Evolutionary conservation across 2,888 invertebrate genomes (phyloP).

Genomic region (Cephus nigrinus): DNA sequence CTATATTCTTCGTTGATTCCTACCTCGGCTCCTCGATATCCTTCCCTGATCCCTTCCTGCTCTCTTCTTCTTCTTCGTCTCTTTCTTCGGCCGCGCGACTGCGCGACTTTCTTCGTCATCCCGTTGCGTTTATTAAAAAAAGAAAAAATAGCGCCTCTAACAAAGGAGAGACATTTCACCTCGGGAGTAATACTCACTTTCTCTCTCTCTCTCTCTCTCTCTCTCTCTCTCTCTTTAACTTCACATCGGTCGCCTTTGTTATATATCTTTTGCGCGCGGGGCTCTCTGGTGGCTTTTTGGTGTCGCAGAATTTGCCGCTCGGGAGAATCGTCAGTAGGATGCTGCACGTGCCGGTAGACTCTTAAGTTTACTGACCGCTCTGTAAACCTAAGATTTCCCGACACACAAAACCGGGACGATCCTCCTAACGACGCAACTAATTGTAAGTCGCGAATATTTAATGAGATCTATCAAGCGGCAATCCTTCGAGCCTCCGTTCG

Average conservation of each 20-base stretch:
- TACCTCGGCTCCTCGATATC: neutral
- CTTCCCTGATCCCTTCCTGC: neutral
- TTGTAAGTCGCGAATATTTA: no score
- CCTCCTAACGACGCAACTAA: neutral
- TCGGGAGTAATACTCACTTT: no score
- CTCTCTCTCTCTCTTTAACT: no score
- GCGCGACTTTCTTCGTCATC: conserved; percentile 18
- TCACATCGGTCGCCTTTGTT: no score
- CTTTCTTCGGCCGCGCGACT: neutral
- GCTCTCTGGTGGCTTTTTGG: neutral
- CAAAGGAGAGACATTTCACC: no score
- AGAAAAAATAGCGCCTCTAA: no score
- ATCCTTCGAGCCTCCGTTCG: no score
- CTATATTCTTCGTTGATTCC: conserved; percentile 10
- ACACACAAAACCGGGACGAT: conserved; percentile 2
- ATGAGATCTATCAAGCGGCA: no score
- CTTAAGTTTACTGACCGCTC: conserved; percentile 59
- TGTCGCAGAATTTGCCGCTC: neutral
- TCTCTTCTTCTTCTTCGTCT: neutral
- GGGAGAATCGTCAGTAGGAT: neutral
- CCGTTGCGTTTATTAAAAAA: conserved; percentile 14
- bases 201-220: no score
- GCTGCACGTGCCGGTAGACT: conserved; percentile 38
- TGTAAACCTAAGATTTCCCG: conserved; percentile 57
- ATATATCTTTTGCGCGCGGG: neutral